Conservation (phyloP, 2,888 invertebrate species). For the Megaustenia siamemsis region DNA sequence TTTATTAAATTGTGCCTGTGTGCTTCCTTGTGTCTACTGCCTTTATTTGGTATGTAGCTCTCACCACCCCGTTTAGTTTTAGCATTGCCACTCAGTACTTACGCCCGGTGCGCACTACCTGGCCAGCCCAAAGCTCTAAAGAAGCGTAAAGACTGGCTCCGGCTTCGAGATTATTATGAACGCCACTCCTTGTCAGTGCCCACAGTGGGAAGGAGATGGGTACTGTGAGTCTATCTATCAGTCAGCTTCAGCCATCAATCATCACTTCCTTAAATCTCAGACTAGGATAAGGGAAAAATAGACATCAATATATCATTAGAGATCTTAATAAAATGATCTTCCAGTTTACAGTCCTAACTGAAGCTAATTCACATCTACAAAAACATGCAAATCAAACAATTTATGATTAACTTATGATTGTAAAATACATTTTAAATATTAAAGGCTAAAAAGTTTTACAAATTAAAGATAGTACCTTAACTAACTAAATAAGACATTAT, state of each 20-base stretch:
- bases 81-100: slow-evolving; percentile 57
- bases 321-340: not conserved
- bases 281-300: slow-evolving; percentile 43
- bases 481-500: too few species aligned
- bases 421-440: too few species aligned
- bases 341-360: not conserved
- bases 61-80: slow-evolving; percentile 54
- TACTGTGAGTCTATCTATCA: slow-evolving; percentile 34
- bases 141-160: slow-evolving; percentile 47
- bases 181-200: slow-evolving; percentile 57
- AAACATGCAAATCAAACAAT: too few species aligned
- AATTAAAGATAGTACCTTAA: too few species aligned
- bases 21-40: slow-evolving; percentile 17
- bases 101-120: slow-evolving; percentile 56
- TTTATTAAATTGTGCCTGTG: not conserved
- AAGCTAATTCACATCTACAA: not conserved
- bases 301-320: slow-evolving; percentile 17
- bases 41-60: not conserved
- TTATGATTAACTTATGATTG: too few species aligned
- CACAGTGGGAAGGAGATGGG: slow-evolving; percentile 50
- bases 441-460: too few species aligned
- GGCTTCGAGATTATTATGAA: slow-evolving; percentile 56
- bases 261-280: slow-evolving; percentile 45
- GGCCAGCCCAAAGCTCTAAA: slow-evolving; percentile 51
- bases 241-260: slow-evolving; percentile 48